Evolutionary conservation across 1,140 invertebrate genomes (phyloP).

Genomic region (Drosophila malerkotliana): DNA sequence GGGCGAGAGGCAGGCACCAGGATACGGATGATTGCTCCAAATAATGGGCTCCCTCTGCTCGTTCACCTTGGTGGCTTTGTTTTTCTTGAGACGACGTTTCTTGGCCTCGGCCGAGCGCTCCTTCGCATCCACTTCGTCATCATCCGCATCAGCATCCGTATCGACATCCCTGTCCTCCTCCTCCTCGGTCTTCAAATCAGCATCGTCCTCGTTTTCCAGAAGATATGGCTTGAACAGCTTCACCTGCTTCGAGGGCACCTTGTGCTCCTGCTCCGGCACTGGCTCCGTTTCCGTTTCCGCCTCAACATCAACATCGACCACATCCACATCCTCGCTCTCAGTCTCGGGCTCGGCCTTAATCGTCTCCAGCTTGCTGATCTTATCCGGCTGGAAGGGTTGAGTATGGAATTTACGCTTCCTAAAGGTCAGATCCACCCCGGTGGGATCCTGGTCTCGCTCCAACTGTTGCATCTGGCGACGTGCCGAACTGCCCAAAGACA

Average conservation of each 20-base stretch:
- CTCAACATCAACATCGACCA: conserved; percentile 40
- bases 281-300: conserved; percentile 7
- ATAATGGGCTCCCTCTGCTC: conserved; percentile 64
- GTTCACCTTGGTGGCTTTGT: conserved; percentile 17
- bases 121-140: conserved; percentile 79
- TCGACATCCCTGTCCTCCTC: conserved; percentile 63
- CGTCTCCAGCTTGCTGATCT: conserved; percentile 63
- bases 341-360: conserved; percentile 58
- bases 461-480: conserved; percentile 52
- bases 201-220: conserved; percentile 84
- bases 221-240: conserved; percentile 90
- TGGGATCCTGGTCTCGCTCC: conserved; percentile 33
- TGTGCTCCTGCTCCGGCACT: conserved; percentile 25
- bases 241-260: conserved; percentile 83
- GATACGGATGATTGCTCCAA: conserved; percentile 68
- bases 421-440: conserved; percentile 71
- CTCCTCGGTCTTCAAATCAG: conserved; percentile 68
- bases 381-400: conserved; percentile 43
- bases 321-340: conserved; percentile 47
- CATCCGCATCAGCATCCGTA: conserved; percentile 65
- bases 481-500: conserved; percentile 65
- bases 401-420: conserved; percentile 70
- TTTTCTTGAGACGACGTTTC: conserved; percentile 52
- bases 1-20: conserved; percentile 25
- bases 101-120: conserved; percentile 56